Evolutionary conservation across 1,140 invertebrate genomes (phyloP), one percentile per base, ranked within the genome.

Genomic region (Wiebesia pumilae): DNA sequence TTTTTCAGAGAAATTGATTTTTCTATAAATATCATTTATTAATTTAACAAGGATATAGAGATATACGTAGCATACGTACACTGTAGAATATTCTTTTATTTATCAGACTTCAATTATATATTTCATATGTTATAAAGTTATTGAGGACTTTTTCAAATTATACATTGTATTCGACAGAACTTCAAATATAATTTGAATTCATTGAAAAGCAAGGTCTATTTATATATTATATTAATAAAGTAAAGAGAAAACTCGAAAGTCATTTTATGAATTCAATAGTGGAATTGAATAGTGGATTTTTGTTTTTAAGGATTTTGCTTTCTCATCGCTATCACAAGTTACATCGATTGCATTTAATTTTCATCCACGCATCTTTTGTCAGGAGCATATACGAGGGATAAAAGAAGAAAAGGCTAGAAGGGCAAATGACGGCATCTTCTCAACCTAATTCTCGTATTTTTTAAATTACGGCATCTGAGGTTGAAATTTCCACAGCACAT

Each of bases 401-500:
- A 71, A 71, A 33, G 33, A 43, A n/a, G 4, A 38, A 33, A 21
- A 21, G 16, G 19, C 12, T 33, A 47, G 10, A 47, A n/a, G 43
- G 16, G 10, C 24, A n/a, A 19, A 12, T 9, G 3, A 27, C 40
- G 7, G 7, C 0, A 27, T 43, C 30, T 62, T 24, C 10, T 30
- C 54, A 33, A 38, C 10, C 4, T 24, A 30, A 33, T 33, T 69
- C 40, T 35, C 51, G 51, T 21, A 3, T 3, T 27, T 40, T 38
- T 24, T 0, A 19, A 21, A 43, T 43, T 75, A 43, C 38, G 19
- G 40, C 19, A 40, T n/a, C 19, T 54, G 58, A 21, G 67, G n/a
- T 9, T 65, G 21, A n/a, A 83, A 65, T 35, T 80, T 83, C 3
- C 77, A 62, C 9, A 83, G 58, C 3, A 87, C 24, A 3, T 81